A percentile compares a stretch with the other conserved stretches of the same genome.
These are phyloP conservation scores for Heterodera schachtii DNA, from an alignment of 1,140 invertebrate species.

Conservation along the genomic window DNA sequence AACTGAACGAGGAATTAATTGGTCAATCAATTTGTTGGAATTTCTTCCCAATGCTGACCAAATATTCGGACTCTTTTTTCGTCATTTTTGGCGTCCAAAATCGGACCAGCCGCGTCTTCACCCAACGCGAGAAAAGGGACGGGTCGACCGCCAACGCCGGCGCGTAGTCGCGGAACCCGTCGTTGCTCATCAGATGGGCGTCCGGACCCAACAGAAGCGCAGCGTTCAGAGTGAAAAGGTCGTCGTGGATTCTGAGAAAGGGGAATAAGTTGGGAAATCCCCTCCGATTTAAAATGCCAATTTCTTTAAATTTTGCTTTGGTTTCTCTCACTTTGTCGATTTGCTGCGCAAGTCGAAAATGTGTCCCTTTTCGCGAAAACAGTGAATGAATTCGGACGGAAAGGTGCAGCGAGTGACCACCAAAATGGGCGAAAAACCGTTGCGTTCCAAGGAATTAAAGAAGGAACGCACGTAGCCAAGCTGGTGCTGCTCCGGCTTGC, in stretches of 20 bases:
- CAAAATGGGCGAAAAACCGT: slow-evolving; percentile 20
- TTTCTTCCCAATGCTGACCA: background rate
- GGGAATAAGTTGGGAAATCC: background rate
- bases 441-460: background rate
- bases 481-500: background rate
- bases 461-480: slow-evolving; percentile 7
- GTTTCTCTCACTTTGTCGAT: background rate
- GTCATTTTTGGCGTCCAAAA: background rate
- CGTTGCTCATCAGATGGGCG: slow-evolving; percentile 15
- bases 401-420: background rate
- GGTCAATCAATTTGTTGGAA: background rate
- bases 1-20: slow-evolving; percentile 10
- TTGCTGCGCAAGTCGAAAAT: background rate
- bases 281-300: background rate
- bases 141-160: background rate
- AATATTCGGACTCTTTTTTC: background rate
- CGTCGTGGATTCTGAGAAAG: background rate
- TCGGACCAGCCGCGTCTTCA: background rate
- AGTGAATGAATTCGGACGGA: background rate
- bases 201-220: slow-evolving; percentile 17
- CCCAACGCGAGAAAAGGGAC: slow-evolving; percentile 18
- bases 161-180: slow-evolving; percentile 11
- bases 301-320: background rate
- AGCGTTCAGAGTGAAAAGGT: background rate
- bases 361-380: background rate